A percentile compares a stretch with the other conserved stretches of the same genome.
These are phyloP conservation scores for Heterochromis multidens DNA, from an alignment of 2,113 vertebrate genomes.

Conservation along the genomic window DNA sequence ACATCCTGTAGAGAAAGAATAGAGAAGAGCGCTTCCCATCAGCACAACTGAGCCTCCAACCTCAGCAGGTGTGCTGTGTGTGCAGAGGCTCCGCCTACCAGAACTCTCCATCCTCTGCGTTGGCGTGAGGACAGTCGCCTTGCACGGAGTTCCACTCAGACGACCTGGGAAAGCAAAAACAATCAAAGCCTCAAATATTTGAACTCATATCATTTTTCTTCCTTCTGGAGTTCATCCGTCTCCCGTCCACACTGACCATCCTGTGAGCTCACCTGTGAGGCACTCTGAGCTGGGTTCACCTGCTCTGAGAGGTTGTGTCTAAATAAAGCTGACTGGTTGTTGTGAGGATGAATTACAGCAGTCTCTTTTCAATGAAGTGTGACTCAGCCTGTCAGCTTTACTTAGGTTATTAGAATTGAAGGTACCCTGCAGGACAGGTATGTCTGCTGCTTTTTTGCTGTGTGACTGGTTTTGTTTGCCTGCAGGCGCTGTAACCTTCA, in stretches of 20 bases:
- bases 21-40: background rate
- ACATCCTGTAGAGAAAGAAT: conserved; percentile 82
- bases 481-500: background rate
- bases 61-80: background rate
- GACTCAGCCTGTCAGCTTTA: background rate
- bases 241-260: too few relatives aligned
- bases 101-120: conserved; percentile 90
- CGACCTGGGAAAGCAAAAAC: conserved; percentile 62
- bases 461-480: background rate
- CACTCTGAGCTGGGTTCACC: background rate
- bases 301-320: background rate
- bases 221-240: background rate
- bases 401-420: background rate
- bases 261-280: background rate
- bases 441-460: background rate
- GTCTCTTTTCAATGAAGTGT: background rate
- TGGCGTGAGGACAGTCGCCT: conserved; percentile 78
- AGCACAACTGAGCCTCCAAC: background rate
- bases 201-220: background rate
- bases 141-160: conserved; percentile 83
- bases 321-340: background rate
- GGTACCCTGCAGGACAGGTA: background rate
- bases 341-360: background rate
- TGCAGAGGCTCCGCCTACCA: conserved; percentile 75
- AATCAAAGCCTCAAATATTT: background rate